Evolutionary conservation across 2,113 vertebrate genomes (phyloP).

Genomic region (Tapirus terrestris): DNA sequence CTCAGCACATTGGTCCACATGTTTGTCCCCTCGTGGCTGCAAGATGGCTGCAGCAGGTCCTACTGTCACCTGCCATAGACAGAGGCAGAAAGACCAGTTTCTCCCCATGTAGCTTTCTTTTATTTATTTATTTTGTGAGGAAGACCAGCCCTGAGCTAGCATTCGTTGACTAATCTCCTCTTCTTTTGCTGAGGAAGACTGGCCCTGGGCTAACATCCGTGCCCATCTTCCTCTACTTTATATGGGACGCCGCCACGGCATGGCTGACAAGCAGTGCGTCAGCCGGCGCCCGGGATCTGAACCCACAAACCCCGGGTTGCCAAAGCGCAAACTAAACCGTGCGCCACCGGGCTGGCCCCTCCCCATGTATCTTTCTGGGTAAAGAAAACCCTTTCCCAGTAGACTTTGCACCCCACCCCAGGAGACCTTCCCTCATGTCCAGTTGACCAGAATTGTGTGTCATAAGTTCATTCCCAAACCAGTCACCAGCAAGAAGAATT

Average conservation of each 20-base stretch:
- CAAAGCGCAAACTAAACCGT: too few relatives aligned
- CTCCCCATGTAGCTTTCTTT: background rate
- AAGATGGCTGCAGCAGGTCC: background rate
- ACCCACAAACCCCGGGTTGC: too few relatives aligned
- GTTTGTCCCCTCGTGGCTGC: background rate
- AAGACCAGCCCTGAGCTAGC: too few relatives aligned
- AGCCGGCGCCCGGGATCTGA: too few relatives aligned
- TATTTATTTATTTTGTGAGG: too few relatives aligned
- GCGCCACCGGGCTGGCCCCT: background rate
- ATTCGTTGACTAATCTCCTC: too few relatives aligned
- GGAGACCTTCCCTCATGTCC: background rate
- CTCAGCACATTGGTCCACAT: background rate
- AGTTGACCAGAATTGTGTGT: background rate
- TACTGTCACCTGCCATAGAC: background rate
- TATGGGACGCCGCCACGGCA: too few relatives aligned
- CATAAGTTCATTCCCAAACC: background rate
- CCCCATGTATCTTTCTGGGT: background rate
- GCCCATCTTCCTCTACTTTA: too few relatives aligned
- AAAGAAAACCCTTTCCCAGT: background rate
- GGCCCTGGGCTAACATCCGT: too few relatives aligned
- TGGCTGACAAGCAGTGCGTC: too few relatives aligned
- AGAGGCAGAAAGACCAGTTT: background rate
- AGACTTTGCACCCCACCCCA: background rate
- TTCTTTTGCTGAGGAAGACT: too few relatives aligned
- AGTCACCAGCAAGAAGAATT: background rate